These are phyloP conservation scores for Columba guinea DNA, from an alignment of 2,797 vertebrate species.

Conservation along the genomic window DNA sequence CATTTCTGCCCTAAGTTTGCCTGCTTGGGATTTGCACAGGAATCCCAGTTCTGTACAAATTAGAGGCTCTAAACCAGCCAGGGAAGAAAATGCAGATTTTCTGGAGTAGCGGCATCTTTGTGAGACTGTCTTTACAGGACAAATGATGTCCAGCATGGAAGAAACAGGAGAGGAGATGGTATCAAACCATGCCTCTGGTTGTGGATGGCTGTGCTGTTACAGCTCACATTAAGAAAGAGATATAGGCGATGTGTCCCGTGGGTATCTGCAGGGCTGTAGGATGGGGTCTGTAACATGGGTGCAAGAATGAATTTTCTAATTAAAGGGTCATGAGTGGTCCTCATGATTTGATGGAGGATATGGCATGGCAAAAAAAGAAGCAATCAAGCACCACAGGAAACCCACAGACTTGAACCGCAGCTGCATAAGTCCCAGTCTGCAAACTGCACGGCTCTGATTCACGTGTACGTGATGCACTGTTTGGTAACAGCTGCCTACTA, in stretches of 20 bases:
- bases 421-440: fast-evolving
- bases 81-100: background rate
- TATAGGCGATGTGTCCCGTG: background rate
- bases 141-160: background rate
- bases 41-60: background rate
- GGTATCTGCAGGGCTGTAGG: background rate
- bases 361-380: background rate
- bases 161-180: background rate
- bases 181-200: background rate
- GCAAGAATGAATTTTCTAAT: background rate
- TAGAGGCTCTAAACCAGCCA: background rate
- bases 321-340: background rate
- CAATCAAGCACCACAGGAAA: background rate
- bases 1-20: background rate
- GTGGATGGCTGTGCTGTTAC: background rate
- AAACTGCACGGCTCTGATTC: background rate
- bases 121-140: background rate
- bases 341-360: background rate
- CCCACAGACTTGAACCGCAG: background rate
- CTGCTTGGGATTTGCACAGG: background rate
- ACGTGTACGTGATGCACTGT: fast-evolving
- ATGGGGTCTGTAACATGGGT: background rate
- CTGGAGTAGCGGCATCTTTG: background rate
- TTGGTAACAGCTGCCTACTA: background rate
- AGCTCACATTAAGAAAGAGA: background rate